These are phyloP conservation scores for Noctua janthe DNA, from an alignment of 2,888 invertebrate species.

Conservation along the genomic window DNA sequence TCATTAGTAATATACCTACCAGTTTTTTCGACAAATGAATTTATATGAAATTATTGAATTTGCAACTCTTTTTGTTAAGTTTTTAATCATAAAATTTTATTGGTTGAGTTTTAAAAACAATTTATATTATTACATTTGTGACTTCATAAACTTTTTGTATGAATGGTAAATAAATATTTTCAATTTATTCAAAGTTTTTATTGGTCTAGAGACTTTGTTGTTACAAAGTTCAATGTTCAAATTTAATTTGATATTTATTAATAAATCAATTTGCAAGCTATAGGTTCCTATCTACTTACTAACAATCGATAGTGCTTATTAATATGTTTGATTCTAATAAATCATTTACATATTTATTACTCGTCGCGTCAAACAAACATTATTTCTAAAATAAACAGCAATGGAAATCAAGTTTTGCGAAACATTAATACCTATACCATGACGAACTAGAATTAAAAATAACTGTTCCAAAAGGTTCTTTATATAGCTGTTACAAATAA, in stretches of 20 bases:
- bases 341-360: not conserved
- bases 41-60: slow-evolving; percentile 11
- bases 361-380: not conserved
- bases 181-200: not conserved
- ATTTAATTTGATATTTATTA: not conserved
- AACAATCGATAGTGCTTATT: not conserved
- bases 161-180: slow-evolving; percentile 11
- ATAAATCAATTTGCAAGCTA: slow-evolving; percentile 32
- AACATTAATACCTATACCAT: slow-evolving; percentile 1
- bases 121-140: not conserved
- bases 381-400: not conserved
- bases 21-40: slow-evolving; percentile 11
- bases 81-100: not conserved
- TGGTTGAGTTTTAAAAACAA: not conserved
- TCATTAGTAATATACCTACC: slow-evolving; percentile 12
- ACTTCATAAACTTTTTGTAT: not conserved
- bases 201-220: not conserved
- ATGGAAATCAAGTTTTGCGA: not conserved
- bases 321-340: slow-evolving; percentile 14
- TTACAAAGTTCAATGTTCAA: slow-evolving; percentile 5
- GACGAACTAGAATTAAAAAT: not conserved
- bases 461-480: not conserved
- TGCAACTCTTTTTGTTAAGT: not conserved
- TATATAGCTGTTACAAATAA: not conserved
- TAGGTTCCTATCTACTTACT: not conserved